A percentile compares a stretch with the other conserved stretches of the same genome.
These are phyloP conservation scores for Sipha flava DNA, from an alignment of 1,140 invertebrate species.

Conservation along the genomic window DNA sequence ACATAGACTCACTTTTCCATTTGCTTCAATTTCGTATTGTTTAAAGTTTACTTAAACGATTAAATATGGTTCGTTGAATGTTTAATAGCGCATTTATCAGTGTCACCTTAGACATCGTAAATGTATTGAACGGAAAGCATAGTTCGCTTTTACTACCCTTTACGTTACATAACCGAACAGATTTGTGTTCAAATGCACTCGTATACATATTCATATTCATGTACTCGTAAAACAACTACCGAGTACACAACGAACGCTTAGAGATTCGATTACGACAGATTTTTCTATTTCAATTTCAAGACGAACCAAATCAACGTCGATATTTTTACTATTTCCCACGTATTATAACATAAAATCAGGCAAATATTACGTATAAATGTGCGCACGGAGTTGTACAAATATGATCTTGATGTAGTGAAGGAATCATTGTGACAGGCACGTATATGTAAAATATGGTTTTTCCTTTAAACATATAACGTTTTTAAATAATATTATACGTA, in stretches of 20 bases:
- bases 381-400: too few relatives aligned
- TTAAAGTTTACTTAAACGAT: conserved; percentile 6
- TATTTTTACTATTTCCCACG: too few relatives aligned
- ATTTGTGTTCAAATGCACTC: neutral
- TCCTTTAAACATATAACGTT: too few relatives aligned
- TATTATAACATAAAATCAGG: too few relatives aligned
- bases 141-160: neutral
- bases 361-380: too few relatives aligned
- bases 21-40: neutral
- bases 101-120: neutral
- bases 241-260: too few relatives aligned
- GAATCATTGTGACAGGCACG: too few relatives aligned
- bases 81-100: conserved; percentile 12
- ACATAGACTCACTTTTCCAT: neutral
- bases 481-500: too few relatives aligned
- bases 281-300: neutral
- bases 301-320: too few relatives aligned
- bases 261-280: neutral
- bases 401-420: too few relatives aligned
- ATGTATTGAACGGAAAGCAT: neutral
- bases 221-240: neutral
- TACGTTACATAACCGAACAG: neutral
- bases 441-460: too few relatives aligned
- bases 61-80: neutral
- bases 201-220: neutral